Percentiles rank a stretch among this genome's conserved stretches.
These are phyloP conservation scores for Eilema depressum DNA, from an alignment of 2,888 invertebrate species.

Conservation along the genomic window DNA sequence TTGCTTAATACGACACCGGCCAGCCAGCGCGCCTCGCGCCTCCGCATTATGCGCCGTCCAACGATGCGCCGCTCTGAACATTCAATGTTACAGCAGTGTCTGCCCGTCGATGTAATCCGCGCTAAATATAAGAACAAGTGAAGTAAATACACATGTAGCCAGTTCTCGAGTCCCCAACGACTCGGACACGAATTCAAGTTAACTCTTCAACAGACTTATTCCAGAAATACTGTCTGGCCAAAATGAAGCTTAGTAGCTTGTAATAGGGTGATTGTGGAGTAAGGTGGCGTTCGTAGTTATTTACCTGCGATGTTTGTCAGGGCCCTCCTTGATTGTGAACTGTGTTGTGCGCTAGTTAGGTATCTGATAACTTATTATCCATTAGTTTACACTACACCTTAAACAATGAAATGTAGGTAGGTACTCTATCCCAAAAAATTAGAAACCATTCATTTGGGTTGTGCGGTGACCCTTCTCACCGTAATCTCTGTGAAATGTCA, in stretches of 20 bases:
- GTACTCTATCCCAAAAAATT: too few species aligned
- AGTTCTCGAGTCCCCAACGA: conserved; percentile 64
- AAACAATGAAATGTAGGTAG: too few species aligned
- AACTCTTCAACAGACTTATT: conserved; percentile 57
- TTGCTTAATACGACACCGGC: conserved; percentile 50
- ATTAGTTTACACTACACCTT: too few species aligned
- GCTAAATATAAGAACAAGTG: conserved; percentile 6
- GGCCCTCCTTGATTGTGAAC: conserved; percentile 41
- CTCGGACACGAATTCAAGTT: conserved; percentile 73
- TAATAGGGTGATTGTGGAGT: conserved; percentile 35
- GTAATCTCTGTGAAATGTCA: not conserved
- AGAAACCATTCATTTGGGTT: too few species aligned
- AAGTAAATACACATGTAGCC: conserved; percentile 51
- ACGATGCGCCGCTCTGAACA: conserved; percentile 14
- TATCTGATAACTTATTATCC: too few species aligned
- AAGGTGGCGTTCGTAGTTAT: conserved; percentile 53
- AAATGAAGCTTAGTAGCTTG: conserved; percentile 41
- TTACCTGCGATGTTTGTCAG: conserved; percentile 68
- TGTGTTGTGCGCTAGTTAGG: too few species aligned
- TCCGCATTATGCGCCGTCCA: conserved; percentile 15
- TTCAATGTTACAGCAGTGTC: not conserved
- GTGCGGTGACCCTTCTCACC: too few species aligned
- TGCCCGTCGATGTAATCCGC: conserved; percentile 20
- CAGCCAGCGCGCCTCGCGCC: conserved; percentile 33
- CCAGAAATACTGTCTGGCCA: conserved; percentile 17